These are phyloP conservation scores for Hafferia zeledoni DNA, from an alignment of 2,797 vertebrate species.

Conservation along the genomic window DNA sequence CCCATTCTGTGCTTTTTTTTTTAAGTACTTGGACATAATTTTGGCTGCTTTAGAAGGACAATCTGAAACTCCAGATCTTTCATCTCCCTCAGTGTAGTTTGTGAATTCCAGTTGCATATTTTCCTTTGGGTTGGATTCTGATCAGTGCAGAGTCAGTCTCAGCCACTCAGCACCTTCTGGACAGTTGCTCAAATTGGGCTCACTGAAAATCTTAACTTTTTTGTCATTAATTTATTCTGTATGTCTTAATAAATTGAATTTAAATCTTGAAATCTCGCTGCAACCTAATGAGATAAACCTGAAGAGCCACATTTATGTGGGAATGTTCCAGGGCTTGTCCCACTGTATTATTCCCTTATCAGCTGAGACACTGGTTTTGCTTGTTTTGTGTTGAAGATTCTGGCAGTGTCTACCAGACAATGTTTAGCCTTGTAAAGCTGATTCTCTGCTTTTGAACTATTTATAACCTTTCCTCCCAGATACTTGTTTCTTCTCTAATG, in stretches of 20 bases:
- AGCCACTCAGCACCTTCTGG: background rate
- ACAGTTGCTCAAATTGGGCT: background rate
- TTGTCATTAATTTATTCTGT: background rate
- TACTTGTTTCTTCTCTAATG: background rate
- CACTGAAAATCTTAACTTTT: background rate
- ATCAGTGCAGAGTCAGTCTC: background rate
- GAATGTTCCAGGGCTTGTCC: background rate
- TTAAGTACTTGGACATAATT: background rate
- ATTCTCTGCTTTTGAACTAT: background rate
- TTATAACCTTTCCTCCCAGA: background rate
- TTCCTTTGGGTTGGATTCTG: background rate
- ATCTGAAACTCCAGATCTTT: background rate
- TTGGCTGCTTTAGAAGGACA: background rate
- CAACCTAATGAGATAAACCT: background rate
- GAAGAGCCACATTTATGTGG: background rate
- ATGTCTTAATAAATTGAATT: background rate
- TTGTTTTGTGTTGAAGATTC: background rate
- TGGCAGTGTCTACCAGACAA: background rate
- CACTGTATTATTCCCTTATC: background rate
- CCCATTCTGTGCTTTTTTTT: background rate
- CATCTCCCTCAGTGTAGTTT: background rate
- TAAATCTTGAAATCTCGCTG: background rate
- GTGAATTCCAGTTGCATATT: background rate
- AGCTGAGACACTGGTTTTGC: constrained; percentile 8
- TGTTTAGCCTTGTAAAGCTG: background rate